Evolutionary conservation across 2,797 vertebrate genomes (phyloP), one percentile per base, ranked within the genome.

Genomic region (Kryptopterus vitreolus): DNA sequence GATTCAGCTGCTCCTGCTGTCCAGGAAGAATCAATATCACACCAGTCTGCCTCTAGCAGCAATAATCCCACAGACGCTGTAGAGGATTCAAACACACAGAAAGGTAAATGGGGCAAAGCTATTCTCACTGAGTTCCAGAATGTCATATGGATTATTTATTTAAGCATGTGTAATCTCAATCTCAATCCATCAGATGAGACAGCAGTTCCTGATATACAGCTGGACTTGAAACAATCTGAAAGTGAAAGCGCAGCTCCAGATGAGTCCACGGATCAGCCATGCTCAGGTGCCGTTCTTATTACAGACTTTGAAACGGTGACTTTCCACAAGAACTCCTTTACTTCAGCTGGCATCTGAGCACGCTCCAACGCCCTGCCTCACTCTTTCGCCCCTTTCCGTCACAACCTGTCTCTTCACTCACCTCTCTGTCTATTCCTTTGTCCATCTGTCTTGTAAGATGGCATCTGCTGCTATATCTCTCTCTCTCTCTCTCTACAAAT

Each of bases 221-320:
- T 35, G 7, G 83, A 82, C 33, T 77, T 73, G 65, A 76, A 58
- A n/a, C 69, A 26, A 33, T 13, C 69, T 57, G 66, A 46, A 75
- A 68, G 26, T 26, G 72, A 81, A 29, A 8, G 59, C 61, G 62
- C 10, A 3, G 77, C 33, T 15, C 15, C 76, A 76, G 71, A 8
- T 7, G 81, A 81, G 43, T 50, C 86, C 31, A 81, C 84, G 0
- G 90, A 92, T 70, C 84, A 55, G 84, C 53, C 83, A 11, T 84
- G 87, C 10, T 89, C 88, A 77, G 89, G 92, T 91, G 71, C 52
- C 22, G 85, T 89, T 58, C 84, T 87, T 63, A 90, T 91, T 83
- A 76, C 83, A 3, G 83, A 86, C 82, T 89, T 87, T 84, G 71
- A 90, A 84, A 89, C 79, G 11, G 90, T 91, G 85, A 12, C 83